These are phyloP conservation scores for Paracanthobrama guichenoti DNA, from an alignment of 2,113 vertebrate species.

Conservation along the genomic window DNA sequence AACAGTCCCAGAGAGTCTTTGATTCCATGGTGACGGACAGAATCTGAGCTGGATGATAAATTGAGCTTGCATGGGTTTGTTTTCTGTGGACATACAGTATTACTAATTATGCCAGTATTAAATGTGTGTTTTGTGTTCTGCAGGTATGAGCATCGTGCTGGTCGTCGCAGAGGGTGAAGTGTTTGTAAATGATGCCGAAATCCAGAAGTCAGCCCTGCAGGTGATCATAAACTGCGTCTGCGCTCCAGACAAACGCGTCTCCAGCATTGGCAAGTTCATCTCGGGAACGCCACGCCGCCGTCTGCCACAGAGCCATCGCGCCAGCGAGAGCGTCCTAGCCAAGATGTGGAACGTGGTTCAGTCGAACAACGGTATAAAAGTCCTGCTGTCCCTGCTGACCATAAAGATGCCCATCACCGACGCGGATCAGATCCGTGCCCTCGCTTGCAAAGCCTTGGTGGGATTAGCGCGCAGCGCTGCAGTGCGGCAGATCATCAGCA, in stretches of 20 bases:
- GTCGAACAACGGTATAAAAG: slow-evolving; percentile 98
- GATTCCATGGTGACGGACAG: no score
- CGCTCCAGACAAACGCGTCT: slow-evolving; percentile 93
- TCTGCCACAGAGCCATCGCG: slow-evolving; percentile 85
- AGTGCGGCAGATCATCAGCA: slow-evolving; percentile 97
- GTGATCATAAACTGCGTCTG: slow-evolving; percentile 98
- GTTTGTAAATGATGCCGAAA: slow-evolving; percentile 97
- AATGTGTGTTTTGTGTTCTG: background rate
- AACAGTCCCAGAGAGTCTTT: no score
- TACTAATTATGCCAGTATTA: background rate
- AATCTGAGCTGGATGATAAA: no score
- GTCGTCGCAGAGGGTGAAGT: slow-evolving; percentile 97
- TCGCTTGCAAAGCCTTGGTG: slow-evolving; percentile 95
- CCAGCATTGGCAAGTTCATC: slow-evolving; percentile 96
- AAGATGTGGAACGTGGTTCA: slow-evolving; percentile 99
- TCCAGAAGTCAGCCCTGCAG: slow-evolving; percentile 98
- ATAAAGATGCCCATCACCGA: slow-evolving; percentile 98
- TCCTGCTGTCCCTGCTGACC: slow-evolving; percentile 90
- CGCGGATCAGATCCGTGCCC: slow-evolving; percentile 92
- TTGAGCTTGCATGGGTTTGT: no score
- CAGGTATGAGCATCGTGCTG: slow-evolving; percentile 97
- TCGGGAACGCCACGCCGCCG: slow-evolving; percentile 91
- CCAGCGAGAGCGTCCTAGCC: slow-evolving; percentile 87
- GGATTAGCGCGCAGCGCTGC: slow-evolving; percentile 90
- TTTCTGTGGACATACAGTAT: no score